Conservation (phyloP, 2,797 vertebrate genomes). For the Oceanodroma leucorhoa region DNA sequence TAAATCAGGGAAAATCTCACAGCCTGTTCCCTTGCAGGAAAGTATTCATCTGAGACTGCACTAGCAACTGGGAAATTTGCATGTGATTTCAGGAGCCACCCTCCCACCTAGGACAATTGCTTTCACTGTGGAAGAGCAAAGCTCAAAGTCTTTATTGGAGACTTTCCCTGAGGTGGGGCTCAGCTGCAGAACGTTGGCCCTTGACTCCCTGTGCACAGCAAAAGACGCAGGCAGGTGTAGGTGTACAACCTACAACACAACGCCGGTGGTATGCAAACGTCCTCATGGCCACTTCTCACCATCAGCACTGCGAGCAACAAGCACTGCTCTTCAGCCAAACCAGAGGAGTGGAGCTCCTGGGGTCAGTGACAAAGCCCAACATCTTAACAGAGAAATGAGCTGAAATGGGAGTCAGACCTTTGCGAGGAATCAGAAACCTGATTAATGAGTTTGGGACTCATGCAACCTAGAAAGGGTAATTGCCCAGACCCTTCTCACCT, state of each 20-base stretch:
- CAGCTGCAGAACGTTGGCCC: background rate
- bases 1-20: background rate
- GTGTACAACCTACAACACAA: background rate
- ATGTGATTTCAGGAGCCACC: background rate
- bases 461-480: background rate
- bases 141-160: background rate
- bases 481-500: background rate
- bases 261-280: accelerated
- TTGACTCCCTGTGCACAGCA: background rate
- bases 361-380: background rate
- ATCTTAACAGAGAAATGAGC: background rate
- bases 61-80: background rate
- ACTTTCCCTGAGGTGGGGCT: background rate
- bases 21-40: background rate
- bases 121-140: background rate
- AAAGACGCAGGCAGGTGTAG: background rate
- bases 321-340: background rate
- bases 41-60: background rate
- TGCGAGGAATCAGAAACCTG: background rate
- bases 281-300: background rate
- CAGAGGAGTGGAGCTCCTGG: background rate
- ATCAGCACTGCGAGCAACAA: background rate
- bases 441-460: background rate
- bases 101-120: background rate
- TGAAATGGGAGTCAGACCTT: background rate